phyloP scores from a whole-genome alignment of 2,888 invertebrate species.

The Campoletis raptor region DNA sequence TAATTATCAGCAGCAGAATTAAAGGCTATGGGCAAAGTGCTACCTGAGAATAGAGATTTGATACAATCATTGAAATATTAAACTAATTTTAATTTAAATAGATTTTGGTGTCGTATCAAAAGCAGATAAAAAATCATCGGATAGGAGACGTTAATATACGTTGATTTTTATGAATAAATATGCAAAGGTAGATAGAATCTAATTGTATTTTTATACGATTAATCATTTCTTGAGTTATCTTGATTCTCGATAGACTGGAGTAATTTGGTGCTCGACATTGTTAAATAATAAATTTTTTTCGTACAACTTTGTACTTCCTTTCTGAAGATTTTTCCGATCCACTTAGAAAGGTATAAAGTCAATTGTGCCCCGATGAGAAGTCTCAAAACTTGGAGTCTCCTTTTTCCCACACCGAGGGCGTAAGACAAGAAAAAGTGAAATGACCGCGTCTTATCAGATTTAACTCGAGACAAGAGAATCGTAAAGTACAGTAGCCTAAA shows the following conservation, averaged over 20 bases:
- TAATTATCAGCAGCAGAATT: neutral
- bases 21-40: neutral
- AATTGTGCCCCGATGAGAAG: constrained; percentile 35
- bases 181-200: neutral
- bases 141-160: neutral
- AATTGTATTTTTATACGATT: neutral
- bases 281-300: constrained; percentile 3
- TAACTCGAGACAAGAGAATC: constrained; percentile 58
- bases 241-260: neutral
- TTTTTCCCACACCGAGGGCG: constrained; percentile 25
- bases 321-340: neutral
- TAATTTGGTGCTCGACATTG: neutral
- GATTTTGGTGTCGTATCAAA: neutral
- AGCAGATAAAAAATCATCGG: neutral
- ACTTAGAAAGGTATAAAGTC: neutral
- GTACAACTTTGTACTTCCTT: constrained; percentile 20
- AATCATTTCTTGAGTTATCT: neutral
- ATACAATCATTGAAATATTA: neutral
- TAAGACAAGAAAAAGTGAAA: constrained; percentile 51
- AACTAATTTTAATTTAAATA: neutral
- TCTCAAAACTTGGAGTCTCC: constrained; percentile 24
- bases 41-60: neutral
- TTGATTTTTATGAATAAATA: neutral
- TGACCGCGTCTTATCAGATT: constrained; percentile 72
- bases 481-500: constrained; percentile 46